phyloP scores from a whole-genome alignment of 1,140 invertebrate species.

The Orius laevigatus region DNA sequence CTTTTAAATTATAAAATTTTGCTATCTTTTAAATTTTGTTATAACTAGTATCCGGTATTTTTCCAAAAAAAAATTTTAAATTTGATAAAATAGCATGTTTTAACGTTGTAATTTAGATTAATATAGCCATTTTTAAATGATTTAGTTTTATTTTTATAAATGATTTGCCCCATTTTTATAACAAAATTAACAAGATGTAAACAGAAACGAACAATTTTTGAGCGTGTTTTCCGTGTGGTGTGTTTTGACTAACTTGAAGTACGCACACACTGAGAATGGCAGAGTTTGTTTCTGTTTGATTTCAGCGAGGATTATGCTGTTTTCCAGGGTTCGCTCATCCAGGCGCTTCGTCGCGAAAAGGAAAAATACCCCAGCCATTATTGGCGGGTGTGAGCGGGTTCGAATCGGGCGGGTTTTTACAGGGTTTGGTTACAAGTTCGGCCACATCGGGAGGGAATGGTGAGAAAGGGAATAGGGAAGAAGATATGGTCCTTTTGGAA shows the following conservation, averaged over 20 bases:
- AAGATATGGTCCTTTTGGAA: slow-evolving; percentile 52
- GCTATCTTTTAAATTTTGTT: no score
- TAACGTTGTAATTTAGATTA: no score
- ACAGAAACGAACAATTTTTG: no score
- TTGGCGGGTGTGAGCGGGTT: slow-evolving; percentile 47
- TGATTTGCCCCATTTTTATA: no score
- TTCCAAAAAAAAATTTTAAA: no score
- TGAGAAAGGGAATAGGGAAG: slow-evolving; percentile 20
- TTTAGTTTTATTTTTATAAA: no score
- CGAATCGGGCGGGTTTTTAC: slow-evolving; percentile 25
- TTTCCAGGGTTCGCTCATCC: slow-evolving; percentile 74
- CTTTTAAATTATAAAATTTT: no score
- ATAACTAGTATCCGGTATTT: no score
- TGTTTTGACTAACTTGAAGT: not conserved
- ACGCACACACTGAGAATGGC: slow-evolving; percentile 15
- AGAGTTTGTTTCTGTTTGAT: slow-evolving; percentile 33
- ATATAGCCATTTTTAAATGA: no score
- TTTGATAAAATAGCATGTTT: no score
- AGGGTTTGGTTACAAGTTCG: slow-evolving; percentile 26
- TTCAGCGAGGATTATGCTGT: slow-evolving; percentile 68
- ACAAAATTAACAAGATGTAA: no score
- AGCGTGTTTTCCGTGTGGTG: no score
- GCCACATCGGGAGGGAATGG: slow-evolving; percentile 25
- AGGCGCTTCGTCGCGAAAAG: slow-evolving; percentile 61
- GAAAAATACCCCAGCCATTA: slow-evolving; percentile 66